phyloP scores from a whole-genome alignment of 92 coral and sea anemone genomes.

The Epizoanthus fatuus region DNA sequence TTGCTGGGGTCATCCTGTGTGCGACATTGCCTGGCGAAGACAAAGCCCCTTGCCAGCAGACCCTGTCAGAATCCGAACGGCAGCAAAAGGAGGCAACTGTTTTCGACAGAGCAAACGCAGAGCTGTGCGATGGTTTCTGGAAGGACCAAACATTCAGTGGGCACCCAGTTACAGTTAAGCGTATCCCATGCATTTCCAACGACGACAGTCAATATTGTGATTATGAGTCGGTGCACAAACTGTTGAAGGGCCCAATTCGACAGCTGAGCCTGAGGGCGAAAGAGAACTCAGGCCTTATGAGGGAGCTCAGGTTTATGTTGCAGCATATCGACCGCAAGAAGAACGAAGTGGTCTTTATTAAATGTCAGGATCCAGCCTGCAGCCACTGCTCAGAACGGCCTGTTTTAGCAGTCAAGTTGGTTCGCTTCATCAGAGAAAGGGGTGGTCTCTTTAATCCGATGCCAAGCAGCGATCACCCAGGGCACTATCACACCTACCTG shows the following conservation, averaged over 20 bases:
- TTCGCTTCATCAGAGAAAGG: slow-evolving; percentile 31
- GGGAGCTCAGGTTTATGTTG: slow-evolving; percentile 45
- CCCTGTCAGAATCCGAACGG: slow-evolving; percentile 29
- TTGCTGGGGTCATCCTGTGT: slow-evolving; percentile 40
- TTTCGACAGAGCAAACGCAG: slow-evolving; percentile 46
- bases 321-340: slow-evolving; percentile 50
- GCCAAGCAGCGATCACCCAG: slow-evolving; percentile 34
- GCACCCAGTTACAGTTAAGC: slow-evolving; percentile 30
- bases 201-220: background rate
- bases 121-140: slow-evolving; percentile 52
- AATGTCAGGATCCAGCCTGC: slow-evolving; percentile 61
- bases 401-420: slow-evolving; percentile 48
- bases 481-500: slow-evolving; percentile 60
- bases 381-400: slow-evolving; percentile 56
- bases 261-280: slow-evolving; percentile 40
- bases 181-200: slow-evolving; percentile 21
- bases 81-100: slow-evolving; percentile 52
- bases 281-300: slow-evolving; percentile 17
- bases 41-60: slow-evolving; percentile 44
- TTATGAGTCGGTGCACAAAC: slow-evolving; percentile 25
- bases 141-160: slow-evolving; percentile 51
- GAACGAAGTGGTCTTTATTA: slow-evolving; percentile 59
- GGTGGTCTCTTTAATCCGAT: slow-evolving; percentile 47
- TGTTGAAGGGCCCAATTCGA: slow-evolving; percentile 39
- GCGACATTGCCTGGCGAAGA: slow-evolving; percentile 31